A percentile compares a stretch with the other conserved stretches of the same genome.
These are phyloP conservation scores for Zosterops japonicus DNA, from an alignment of 2,113 vertebrate genomes.

Conservation along the genomic window DNA sequence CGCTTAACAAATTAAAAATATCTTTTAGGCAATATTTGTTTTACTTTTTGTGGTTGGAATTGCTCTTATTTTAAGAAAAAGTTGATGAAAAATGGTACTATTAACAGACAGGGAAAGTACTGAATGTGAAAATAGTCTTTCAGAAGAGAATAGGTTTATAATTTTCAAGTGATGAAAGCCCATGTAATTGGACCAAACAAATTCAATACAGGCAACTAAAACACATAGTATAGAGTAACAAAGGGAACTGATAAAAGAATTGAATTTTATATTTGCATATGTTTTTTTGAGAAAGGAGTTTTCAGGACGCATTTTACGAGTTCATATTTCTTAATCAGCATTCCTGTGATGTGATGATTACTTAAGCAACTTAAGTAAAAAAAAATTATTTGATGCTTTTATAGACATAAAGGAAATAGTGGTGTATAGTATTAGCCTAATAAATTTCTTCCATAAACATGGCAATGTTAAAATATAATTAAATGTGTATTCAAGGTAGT, in stretches of 20 bases:
- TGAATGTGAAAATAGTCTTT: not conserved
- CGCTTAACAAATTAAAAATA: not conserved
- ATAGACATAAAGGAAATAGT: not conserved
- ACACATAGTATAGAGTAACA: not conserved
- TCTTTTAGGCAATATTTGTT: not conserved
- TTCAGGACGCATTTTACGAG: not conserved
- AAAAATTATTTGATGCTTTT: not conserved
- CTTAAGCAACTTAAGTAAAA: not conserved
- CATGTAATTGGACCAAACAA: not conserved
- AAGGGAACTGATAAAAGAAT: not conserved
- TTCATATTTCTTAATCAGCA: not conserved
- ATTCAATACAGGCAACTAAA: not conserved
- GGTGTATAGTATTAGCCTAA: accelerated
- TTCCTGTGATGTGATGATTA: not conserved
- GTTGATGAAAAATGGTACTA: not conserved
- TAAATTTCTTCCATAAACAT: not conserved
- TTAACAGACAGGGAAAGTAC: not conserved
- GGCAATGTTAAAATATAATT: not conserved
- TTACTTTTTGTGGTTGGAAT: not conserved
- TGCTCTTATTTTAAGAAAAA: not conserved
- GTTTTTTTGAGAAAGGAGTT: not conserved
- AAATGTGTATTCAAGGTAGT: not conserved
- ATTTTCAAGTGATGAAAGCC: not conserved
- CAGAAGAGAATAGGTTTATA: not conserved
- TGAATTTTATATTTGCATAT: not conserved